These are phyloP conservation scores for Sarcophaga bullata DNA, from an alignment of 1,140 invertebrate species.

Conservation along the genomic window DNA sequence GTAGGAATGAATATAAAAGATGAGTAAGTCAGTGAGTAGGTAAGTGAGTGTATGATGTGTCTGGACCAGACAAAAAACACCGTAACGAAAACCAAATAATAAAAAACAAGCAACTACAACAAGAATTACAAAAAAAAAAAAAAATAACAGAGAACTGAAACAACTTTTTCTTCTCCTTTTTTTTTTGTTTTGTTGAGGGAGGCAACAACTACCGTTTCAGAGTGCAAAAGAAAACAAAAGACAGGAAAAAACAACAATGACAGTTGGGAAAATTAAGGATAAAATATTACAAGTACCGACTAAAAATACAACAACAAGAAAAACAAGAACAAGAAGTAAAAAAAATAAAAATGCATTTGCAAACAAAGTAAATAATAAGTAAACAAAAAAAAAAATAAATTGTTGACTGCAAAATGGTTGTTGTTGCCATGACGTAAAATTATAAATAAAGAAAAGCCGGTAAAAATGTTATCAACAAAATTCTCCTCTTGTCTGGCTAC, in stretches of 20 bases:
- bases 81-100: constrained; percentile 30
- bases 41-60: constrained; percentile 7
- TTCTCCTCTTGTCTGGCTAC: neutral
- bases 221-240: neutral
- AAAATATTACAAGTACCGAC: neutral
- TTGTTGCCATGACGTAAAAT: neutral
- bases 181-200: neutral
- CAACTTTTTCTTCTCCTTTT: too few relatives aligned
- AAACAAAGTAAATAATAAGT: neutral
- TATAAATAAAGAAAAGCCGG: constrained; percentile 2
- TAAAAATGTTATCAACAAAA: neutral
- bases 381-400: neutral
- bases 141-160: too few relatives aligned
- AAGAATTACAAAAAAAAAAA: constrained; percentile 4
- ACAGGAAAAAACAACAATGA: neutral
- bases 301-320: constrained; percentile 12
- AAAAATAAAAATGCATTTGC: neutral
- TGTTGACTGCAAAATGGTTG: constrained; percentile 11
- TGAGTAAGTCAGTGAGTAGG: neutral
- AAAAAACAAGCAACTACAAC: neutral
- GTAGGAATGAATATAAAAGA: neutral
- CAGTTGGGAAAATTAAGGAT: neutral
- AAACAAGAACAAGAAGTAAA: neutral
- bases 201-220: neutral
- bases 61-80: constrained; percentile 32